A percentile compares a stretch with the other conserved stretches of the same genome.
Conservation (phyloP, 37 sponge, comb jelly and placozoan genomes). For the Hormiphora californensis region DNA sequence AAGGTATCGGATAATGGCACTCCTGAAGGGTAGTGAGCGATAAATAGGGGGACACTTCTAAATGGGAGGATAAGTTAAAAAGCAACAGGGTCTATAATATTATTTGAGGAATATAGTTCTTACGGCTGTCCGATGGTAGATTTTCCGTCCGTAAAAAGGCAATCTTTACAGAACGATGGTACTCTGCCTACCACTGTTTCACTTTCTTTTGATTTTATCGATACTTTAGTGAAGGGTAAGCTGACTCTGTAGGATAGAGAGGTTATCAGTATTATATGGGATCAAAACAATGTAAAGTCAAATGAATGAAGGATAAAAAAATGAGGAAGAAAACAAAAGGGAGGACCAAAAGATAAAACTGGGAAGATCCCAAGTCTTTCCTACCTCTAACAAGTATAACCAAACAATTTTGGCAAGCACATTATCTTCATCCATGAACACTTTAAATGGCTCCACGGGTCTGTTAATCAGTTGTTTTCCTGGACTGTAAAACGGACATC, state of each 20-base stretch:
- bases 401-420: slow-evolving; percentile 32
- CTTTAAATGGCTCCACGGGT: slow-evolving; percentile 31
- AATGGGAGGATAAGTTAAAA: too few relatives aligned
- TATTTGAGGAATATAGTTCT: too few relatives aligned
- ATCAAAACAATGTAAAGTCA: too few relatives aligned
- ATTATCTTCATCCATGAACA: slow-evolving; percentile 11
- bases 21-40: slow-evolving; percentile 25
- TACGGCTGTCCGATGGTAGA: slow-evolving; percentile 31
- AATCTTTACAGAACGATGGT: slow-evolving; percentile 25
- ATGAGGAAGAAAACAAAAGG: too few relatives aligned
- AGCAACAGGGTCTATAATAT: too few relatives aligned
- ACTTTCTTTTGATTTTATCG: slow-evolving; percentile 8
- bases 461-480: background rate
- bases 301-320: too few relatives aligned
- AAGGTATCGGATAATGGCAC: slow-evolving; percentile 19
- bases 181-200: background rate
- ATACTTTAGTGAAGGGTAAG: slow-evolving; percentile 36
- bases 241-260: too few relatives aligned
- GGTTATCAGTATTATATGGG: too few relatives aligned
- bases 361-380: too few relatives aligned
- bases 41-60: too few relatives aligned
- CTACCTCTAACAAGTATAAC: slow-evolving; percentile 29
- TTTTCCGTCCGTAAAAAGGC: slow-evolving; percentile 23
- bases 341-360: too few relatives aligned
- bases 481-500: slow-evolving; percentile 4